phyloP scores from a whole-genome alignment of 2,888 invertebrate genomes.

The Apamea epomidion region DNA sequence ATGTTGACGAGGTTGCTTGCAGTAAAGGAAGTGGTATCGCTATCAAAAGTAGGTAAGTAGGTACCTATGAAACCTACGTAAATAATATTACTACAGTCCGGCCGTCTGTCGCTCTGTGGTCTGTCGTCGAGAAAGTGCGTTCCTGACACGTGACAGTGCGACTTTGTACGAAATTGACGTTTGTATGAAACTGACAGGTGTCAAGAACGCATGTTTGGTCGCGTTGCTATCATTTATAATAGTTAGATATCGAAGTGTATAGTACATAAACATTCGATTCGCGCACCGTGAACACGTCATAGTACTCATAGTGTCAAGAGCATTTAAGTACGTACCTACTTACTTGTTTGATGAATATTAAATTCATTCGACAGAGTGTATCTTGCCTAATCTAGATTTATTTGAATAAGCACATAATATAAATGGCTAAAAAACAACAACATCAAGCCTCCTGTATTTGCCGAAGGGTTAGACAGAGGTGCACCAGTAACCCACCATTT shows the following conservation, averaged over 20 bases:
- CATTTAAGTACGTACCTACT: background rate
- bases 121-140: too few relatives aligned
- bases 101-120: too few relatives aligned
- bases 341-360: background rate
- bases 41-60: background rate
- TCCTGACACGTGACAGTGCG: too few relatives aligned
- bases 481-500: background rate
- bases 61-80: background rate
- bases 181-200: background rate
- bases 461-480: background rate
- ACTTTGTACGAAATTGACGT: too few relatives aligned
- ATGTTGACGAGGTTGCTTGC: background rate
- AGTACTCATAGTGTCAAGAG: background rate
- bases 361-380: background rate
- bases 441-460: background rate
- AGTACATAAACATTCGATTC: constrained; percentile 10
- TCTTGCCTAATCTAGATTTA: background rate
- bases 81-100: background rate
- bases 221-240: background rate
- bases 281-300: constrained; percentile 3
- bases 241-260: constrained; percentile 3
- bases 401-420: background rate
- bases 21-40: constrained; percentile 6
- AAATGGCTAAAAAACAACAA: background rate
- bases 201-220: background rate